These are phyloP conservation scores for Noctuana brunneofusca DNA, from an alignment of 2,888 invertebrate species.

Conservation along the genomic window DNA sequence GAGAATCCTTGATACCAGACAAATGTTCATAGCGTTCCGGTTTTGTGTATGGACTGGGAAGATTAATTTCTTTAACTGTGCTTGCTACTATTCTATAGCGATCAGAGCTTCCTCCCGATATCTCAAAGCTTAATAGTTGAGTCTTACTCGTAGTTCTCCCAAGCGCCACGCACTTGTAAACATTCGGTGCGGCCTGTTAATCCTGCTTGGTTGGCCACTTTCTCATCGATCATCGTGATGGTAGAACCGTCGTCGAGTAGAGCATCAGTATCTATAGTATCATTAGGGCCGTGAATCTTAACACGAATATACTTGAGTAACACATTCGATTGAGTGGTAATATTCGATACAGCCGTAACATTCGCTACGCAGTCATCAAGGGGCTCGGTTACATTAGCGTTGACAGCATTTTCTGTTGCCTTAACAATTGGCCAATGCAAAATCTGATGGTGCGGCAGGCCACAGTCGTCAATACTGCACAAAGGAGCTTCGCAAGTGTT, in stretches of 20 bases:
- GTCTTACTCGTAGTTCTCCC: background rate
- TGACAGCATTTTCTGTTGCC: background rate
- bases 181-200: slow-evolving; percentile 8
- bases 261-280: background rate
- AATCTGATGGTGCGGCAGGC: background rate
- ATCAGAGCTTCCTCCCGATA: slow-evolving; percentile 3
- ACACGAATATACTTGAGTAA: slow-evolving; percentile 10
- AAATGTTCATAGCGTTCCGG: background rate
- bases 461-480: slow-evolving; percentile 4
- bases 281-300: slow-evolving; percentile 12
- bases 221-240: slow-evolving; percentile 35
- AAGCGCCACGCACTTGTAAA: slow-evolving; percentile 6
- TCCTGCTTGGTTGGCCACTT: slow-evolving; percentile 1
- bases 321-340: background rate
- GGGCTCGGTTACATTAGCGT: background rate
- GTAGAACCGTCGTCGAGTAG: slow-evolving; percentile 15
- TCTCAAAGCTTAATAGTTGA: background rate
- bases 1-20: background rate
- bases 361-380: background rate
- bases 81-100: slow-evolving; percentile 1
- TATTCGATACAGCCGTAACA: background rate
- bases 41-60: background rate
- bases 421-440: background rate
- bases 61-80: background rate
- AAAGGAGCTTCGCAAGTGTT: slow-evolving; percentile 1